These are phyloP conservation scores for Bombus turneri DNA, from an alignment of 1,140 invertebrate genomes.

Conservation along the genomic window DNA sequence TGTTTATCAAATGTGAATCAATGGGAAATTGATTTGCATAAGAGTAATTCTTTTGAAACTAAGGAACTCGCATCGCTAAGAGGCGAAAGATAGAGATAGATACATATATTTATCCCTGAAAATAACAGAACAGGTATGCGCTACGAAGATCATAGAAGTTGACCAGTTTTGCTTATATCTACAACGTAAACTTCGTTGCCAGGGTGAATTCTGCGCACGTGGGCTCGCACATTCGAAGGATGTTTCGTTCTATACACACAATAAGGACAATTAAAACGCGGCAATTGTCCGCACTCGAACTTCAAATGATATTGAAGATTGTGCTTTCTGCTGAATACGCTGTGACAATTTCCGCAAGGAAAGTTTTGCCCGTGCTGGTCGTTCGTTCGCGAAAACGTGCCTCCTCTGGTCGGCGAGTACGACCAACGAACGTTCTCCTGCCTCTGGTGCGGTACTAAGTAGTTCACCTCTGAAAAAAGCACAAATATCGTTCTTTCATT, in stretches of 20 bases:
- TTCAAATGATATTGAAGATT: constrained; percentile 84
- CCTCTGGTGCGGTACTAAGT: neutral
- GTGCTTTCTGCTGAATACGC: constrained; percentile 32
- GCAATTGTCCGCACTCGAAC: constrained; percentile 86
- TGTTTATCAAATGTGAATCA: neutral
- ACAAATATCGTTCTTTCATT: neutral
- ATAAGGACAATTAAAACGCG: constrained; percentile 84
- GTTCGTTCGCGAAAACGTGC: neutral
- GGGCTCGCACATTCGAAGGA: constrained; percentile 63
- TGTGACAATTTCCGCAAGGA: constrained; percentile 5
- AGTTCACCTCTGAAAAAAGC: constrained; percentile 46
- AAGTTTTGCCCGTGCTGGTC: constrained; percentile 12
- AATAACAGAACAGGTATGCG: neutral
- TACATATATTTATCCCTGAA: no score
- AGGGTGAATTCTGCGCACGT: constrained; percentile 85
- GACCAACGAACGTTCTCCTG: neutral
- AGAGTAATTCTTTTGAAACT: no score
- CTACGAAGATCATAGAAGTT: constrained; percentile 22
- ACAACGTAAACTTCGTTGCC: constrained; percentile 80
- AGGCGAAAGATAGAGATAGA: no score
- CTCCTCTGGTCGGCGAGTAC: neutral
- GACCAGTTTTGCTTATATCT: constrained; percentile 52
- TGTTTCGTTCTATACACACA: constrained; percentile 75
- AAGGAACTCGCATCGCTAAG: neutral
- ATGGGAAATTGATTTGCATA: no score